Evolutionary conservation across 1,140 invertebrate species (phyloP).

Genomic region (Lepidurus arcticus): DNA sequence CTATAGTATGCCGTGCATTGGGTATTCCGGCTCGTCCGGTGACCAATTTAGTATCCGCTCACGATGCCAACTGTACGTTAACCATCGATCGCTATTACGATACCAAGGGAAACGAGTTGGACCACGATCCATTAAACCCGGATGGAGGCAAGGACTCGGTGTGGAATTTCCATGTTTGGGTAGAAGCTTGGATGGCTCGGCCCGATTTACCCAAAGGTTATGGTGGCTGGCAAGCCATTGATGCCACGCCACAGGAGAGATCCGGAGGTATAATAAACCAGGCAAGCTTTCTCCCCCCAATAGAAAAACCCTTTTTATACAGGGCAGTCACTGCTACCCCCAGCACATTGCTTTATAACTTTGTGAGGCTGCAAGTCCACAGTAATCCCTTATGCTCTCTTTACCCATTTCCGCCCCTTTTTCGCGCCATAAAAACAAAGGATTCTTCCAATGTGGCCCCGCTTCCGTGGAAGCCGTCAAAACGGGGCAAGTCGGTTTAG

Average conservation of each 20-base stretch:
- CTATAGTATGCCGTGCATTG: conserved; percentile 58
- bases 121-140: conserved; percentile 52
- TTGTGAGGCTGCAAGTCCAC: conserved; percentile 21
- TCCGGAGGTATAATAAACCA: conserved; percentile 47
- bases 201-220: conserved; percentile 65
- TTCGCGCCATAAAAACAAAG: conserved; percentile 39
- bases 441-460: conserved; percentile 57
- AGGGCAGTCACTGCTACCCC: neutral
- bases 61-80: conserved; percentile 66
- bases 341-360: conserved; percentile 24
- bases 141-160: conserved; percentile 53
- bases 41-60: conserved; percentile 66
- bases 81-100: conserved; percentile 65
- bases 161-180: conserved; percentile 82
- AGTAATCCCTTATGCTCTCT: conserved; percentile 22
- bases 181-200: conserved; percentile 73
- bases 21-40: conserved; percentile 66
- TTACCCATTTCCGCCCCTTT: conserved; percentile 30
- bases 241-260: conserved; percentile 68
- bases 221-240: conserved; percentile 73
- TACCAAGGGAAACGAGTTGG: conserved; percentile 55
- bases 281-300: neutral
- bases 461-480: conserved; percentile 61
- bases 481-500: conserved; percentile 64
- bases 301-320: conserved; percentile 20